These are phyloP conservation scores for Sturnus vulgaris DNA, from an alignment of 2,113 vertebrate genomes.

Conservation along the genomic window DNA sequence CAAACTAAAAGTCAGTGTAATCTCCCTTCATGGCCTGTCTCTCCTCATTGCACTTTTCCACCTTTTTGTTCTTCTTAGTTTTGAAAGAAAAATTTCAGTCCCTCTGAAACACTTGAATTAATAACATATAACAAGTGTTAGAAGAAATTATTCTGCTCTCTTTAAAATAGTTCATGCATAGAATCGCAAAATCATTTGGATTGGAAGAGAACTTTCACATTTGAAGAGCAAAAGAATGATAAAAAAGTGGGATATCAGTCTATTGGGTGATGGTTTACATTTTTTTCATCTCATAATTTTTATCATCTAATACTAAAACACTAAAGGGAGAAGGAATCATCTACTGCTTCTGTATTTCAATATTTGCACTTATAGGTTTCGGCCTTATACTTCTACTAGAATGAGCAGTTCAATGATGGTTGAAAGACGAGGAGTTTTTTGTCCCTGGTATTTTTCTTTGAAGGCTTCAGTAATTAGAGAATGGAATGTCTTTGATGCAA, in stretches of 20 bases:
- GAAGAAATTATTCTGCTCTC: not conserved
- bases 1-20: not conserved
- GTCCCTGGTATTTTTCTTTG: not conserved
- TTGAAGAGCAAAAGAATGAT: not conserved
- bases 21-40: not conserved
- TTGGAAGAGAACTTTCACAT: not conserved
- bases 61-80: not conserved
- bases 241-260: not conserved
- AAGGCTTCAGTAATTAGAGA: not conserved
- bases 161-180: not conserved
- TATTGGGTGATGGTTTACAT: not conserved
- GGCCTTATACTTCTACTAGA: not conserved
- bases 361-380: not conserved
- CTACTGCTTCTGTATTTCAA: not conserved
- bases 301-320: not conserved
- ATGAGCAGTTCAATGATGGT: not conserved
- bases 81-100: not conserved
- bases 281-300: not conserved
- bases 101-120: not conserved
- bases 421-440: accelerated
- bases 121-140: not conserved
- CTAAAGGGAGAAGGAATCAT: not conserved
- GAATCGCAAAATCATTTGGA: not conserved
- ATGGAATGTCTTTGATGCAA: not conserved
- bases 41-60: not conserved